These are phyloP conservation scores for Microctonus brassicae DNA, from an alignment of 2,888 invertebrate genomes.

Conservation along the genomic window DNA sequence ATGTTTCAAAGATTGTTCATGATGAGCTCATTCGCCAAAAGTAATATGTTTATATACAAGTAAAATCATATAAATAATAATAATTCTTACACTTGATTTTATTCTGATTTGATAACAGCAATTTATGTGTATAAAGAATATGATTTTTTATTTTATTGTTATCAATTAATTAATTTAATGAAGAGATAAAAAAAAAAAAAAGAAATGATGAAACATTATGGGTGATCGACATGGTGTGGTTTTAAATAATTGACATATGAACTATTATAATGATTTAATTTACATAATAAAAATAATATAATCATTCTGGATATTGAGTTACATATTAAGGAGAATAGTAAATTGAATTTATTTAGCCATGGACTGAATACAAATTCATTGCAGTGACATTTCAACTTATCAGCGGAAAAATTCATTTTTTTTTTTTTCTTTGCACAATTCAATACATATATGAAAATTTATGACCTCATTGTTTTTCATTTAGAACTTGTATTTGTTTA, in stretches of 20 bases:
- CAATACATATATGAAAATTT: not conserved
- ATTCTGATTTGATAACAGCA: not conserved
- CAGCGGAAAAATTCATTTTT: not conserved
- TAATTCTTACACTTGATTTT: not conserved
- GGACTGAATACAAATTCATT: not conserved
- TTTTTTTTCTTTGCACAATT: not conserved
- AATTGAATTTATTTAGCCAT: not conserved
- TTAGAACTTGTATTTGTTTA: not conserved
- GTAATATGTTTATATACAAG: not conserved
- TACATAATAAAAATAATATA: not conserved
- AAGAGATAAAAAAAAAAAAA: not conserved
- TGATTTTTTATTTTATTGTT: not conserved
- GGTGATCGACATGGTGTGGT: too few species aligned
- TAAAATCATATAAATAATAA: not conserved
- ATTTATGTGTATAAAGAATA: too few species aligned
- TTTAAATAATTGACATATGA: not conserved
- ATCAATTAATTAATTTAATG: not conserved
- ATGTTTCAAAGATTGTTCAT: constrained; percentile 1
- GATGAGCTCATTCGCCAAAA: constrained; percentile 9
- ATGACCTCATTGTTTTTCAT: not conserved
- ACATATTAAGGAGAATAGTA: not conserved
- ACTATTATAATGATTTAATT: not conserved
- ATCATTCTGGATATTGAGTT: not conserved
- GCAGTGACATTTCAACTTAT: not conserved
- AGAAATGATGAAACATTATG: too few species aligned